phyloP scores from a whole-genome alignment of 2,113 vertebrate species.

The Panthera tigris region DNA sequence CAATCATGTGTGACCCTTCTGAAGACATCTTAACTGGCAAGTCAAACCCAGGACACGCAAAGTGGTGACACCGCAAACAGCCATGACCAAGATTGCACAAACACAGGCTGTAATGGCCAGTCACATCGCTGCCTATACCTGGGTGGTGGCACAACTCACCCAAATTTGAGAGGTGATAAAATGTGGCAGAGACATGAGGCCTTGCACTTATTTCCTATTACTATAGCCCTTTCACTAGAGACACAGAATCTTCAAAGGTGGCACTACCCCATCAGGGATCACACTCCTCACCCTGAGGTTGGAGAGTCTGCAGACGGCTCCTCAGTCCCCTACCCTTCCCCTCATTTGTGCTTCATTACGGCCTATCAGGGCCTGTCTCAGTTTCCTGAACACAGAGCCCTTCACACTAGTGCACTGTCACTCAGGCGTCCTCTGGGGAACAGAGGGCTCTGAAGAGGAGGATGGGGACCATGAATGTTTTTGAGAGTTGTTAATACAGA shows the following conservation, averaged over 20 bases:
- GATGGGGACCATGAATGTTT: not conserved
- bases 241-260: not conserved
- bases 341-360: not conserved
- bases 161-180: not conserved
- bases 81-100: not conserved
- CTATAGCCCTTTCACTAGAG: not conserved
- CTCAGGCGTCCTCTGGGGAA: not conserved
- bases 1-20: not conserved
- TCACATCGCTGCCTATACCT: not conserved
- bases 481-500: not conserved
- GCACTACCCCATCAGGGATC: not conserved
- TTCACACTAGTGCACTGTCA: not conserved
- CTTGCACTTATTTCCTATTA: not conserved
- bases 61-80: accelerated
- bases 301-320: not conserved
- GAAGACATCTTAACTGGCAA: not conserved
- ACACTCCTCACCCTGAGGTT: not conserved
- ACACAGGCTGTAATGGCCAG: not conserved
- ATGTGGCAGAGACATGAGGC: not conserved
- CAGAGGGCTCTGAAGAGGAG: not conserved
- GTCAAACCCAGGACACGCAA: not conserved
- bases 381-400: not conserved
- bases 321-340: not conserved
- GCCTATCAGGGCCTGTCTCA: not conserved
- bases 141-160: accelerated